phyloP scores from a whole-genome alignment of 2,113 vertebrate species.

The Cheirogaleus medius region DNA sequence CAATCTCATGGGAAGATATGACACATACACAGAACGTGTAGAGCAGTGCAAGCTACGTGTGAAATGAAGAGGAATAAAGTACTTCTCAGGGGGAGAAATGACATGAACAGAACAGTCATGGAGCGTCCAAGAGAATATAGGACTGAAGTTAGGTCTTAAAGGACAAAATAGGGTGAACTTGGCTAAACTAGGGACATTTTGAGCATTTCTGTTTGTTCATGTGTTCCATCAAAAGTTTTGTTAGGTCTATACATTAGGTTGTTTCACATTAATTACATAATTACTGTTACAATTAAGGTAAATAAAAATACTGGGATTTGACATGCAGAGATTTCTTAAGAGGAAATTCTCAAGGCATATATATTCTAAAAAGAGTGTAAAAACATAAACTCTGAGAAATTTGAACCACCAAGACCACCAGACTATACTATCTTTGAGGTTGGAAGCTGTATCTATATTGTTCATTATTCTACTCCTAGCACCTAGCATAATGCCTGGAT shows the following conservation, averaged over 20 bases:
- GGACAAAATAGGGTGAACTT: background rate
- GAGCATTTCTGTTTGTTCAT: background rate
- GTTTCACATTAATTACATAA: conserved; percentile 27
- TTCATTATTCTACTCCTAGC: conserved; percentile 30
- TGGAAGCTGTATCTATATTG: background rate
- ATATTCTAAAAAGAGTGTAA: background rate
- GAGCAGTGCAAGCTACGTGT: background rate
- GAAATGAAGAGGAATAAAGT: background rate
- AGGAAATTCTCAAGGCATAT: background rate
- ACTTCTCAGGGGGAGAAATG: background rate
- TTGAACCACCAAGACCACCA: background rate
- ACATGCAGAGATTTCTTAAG: background rate
- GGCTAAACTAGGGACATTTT: conserved; percentile 3
- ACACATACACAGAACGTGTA: background rate
- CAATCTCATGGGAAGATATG: background rate
- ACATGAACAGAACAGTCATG: background rate
- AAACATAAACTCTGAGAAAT: conserved; percentile 29
- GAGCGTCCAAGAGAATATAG: background rate
- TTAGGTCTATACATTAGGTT: background rate
- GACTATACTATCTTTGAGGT: background rate
- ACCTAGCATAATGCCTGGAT: background rate
- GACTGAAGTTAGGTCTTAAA: background rate
- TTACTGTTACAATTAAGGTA: conserved; percentile 29
- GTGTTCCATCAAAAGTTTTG: background rate
- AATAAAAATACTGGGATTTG: conserved; percentile 1